These are phyloP conservation scores for Gallinago undulata DNA, from an alignment of 2,113 vertebrate species.

Conservation along the genomic window DNA sequence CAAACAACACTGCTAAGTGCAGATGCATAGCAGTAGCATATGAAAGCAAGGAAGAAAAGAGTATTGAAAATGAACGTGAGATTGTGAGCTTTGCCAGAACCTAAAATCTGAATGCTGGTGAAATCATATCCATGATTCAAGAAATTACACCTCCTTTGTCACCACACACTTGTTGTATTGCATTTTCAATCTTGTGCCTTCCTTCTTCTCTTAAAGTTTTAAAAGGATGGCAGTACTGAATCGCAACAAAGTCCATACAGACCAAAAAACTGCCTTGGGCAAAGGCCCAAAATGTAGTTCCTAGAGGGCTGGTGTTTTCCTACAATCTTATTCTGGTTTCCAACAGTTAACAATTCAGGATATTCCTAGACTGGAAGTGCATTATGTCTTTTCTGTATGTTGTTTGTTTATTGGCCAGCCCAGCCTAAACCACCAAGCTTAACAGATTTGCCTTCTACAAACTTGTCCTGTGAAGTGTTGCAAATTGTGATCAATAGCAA, in stretches of 20 bases:
- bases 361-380: neutral
- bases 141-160: neutral
- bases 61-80: neutral
- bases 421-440: neutral
- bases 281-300: neutral
- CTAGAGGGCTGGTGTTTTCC: neutral
- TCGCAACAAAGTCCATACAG: neutral
- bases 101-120: neutral
- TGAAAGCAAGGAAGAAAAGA: neutral
- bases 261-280: neutral
- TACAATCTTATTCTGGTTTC: neutral
- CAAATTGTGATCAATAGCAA: neutral
- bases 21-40: neutral
- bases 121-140: neutral
- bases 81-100: neutral
- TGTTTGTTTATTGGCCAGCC: neutral
- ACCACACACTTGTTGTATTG: accelerated
- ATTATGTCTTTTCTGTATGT: neutral
- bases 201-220: neutral
- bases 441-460: neutral
- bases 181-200: neutral
- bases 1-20: neutral
- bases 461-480: neutral
- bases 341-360: neutral
- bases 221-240: neutral